Evolutionary conservation across 2,113 vertebrate genomes (phyloP).

Genomic region (Polyodon spathula): DNA sequence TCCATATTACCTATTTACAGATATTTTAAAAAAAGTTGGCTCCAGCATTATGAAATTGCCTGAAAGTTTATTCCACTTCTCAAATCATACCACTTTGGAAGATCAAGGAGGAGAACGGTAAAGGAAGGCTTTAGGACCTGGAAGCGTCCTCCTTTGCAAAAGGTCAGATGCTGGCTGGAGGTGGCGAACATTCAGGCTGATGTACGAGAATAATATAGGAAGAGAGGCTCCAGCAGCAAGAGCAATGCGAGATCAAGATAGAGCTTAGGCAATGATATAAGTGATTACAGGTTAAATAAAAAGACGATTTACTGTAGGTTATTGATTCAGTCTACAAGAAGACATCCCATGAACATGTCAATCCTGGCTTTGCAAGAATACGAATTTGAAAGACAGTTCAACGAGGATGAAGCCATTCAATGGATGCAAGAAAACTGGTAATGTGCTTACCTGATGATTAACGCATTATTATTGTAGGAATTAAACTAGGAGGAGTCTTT

Average conservation of each 20-base stretch:
- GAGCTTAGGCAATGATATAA: constrained; percentile 43
- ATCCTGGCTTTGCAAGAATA: constrained; percentile 91
- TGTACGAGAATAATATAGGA: constrained; percentile 33
- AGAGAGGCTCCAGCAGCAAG: constrained; percentile 32
- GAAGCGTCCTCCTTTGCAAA: constrained; percentile 14
- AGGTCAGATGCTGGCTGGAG: constrained; percentile 44
- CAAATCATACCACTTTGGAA: too few species aligned
- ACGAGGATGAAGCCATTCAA: constrained; percentile 90
- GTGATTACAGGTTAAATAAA: constrained; percentile 3
- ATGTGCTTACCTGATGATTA: constrained; percentile 18
- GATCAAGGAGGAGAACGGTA: neutral
- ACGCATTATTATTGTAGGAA: neutral
- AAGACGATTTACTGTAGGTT: constrained; percentile 1
- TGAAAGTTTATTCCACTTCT: too few species aligned
- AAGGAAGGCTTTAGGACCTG: constrained; percentile 47
- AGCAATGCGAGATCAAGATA: constrained; percentile 62
- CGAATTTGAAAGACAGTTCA: constrained; percentile 94
- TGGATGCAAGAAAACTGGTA: constrained; percentile 99
- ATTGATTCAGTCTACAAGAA: constrained; percentile 13
- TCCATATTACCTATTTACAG: too few species aligned
- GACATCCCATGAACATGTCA: constrained; percentile 76
- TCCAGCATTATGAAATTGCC: too few species aligned
- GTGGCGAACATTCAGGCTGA: constrained; percentile 30
- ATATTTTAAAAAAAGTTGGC: too few species aligned
- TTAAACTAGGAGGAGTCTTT: neutral